Evolutionary conservation across 2,113 vertebrate species (phyloP), one percentile per base, ranked within the genome.

Genomic region (Cochlearius cochlearius): DNA sequence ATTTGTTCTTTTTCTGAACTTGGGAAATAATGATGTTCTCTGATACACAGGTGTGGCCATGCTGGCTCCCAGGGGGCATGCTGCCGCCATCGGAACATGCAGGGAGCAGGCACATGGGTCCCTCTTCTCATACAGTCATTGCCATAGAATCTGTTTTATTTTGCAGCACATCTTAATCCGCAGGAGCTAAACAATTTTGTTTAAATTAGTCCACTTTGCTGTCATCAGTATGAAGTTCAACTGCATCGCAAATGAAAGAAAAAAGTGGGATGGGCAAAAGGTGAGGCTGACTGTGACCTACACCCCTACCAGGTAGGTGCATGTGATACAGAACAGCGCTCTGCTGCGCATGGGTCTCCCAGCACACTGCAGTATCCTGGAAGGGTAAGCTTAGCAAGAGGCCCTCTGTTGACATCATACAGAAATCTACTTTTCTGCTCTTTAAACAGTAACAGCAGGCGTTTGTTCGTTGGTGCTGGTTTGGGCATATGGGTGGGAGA

Each of bases 261-360:
- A 47, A 47, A 49, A 34, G 69, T 36, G 39, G 15, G 36, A 78
- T 3, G 23, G 30, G 34, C 15, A 11, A 26, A 52, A 41, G 25
- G 68, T 20, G 67, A 75, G 41, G 29, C 50, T 52, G 56, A 30
- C 11, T 0, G 29, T 39, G 25, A 63, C 56, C 21, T 15, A 7
- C 29, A 32, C n/a, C 15, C 32, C 9, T 11, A 6, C 29, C 62
- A 69, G 62, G 68, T 64, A 27, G 4, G 56, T 17, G 38, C 7
- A 1, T 1, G 6, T 9, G 41, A 10, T 29, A 8, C 2, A 8
- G 14, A 22, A 10, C 52, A 29, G 53, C 38, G 45, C 16, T 7
- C 8, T 27, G 50, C 64, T 22, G 34, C 0, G 1, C 2, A 0
- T 7, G 30, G n/a, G 36, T 49, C 66, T 55, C 30, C 26, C 45